Evolutionary conservation across 1,140 invertebrate genomes (phyloP).

Genomic region (Telenomus remus): DNA sequence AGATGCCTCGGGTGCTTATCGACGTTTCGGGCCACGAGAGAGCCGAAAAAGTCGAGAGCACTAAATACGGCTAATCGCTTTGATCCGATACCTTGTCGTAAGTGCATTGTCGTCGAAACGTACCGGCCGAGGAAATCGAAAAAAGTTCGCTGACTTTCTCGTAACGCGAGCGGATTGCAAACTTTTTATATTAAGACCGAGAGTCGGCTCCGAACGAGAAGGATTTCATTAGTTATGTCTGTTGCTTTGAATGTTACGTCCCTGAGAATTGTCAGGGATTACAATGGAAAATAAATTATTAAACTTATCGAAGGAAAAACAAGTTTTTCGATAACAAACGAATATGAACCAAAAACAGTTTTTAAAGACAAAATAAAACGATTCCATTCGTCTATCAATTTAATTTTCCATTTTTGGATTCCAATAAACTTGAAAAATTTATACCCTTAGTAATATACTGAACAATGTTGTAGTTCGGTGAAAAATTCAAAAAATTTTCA

Average conservation of each 20-base stretch:
- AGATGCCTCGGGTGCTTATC: conserved; percentile 25
- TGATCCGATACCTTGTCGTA: conserved; percentile 39
- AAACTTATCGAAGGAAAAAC: no score
- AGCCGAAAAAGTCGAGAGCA: conserved; percentile 18
- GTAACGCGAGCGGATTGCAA: conserved; percentile 26
- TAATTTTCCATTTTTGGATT: no score
- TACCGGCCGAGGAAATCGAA: conserved; percentile 25
- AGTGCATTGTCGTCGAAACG: conserved; percentile 38
- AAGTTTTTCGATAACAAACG: no score
- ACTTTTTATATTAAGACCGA: conserved; percentile 45
- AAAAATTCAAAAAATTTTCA: no score
- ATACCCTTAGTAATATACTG: no score
- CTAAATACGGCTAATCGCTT: conserved; percentile 53
- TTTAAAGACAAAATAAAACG: no score
- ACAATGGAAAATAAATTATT: conserved; percentile 13
- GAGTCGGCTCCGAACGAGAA: conserved; percentile 15
- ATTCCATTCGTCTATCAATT: no score
- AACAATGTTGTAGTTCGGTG: no score
- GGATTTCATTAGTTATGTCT: conserved; percentile 33
- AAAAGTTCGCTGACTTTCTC: conserved; percentile 37
- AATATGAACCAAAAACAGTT: no score
- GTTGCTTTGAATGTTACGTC: conserved; percentile 13
- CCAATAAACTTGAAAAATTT: no score
- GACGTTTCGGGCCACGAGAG: conserved; percentile 6
- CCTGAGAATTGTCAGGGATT: background rate